Evolutionary conservation across 1,140 invertebrate species (phyloP).

Genomic region (Cylas formicarius): DNA sequence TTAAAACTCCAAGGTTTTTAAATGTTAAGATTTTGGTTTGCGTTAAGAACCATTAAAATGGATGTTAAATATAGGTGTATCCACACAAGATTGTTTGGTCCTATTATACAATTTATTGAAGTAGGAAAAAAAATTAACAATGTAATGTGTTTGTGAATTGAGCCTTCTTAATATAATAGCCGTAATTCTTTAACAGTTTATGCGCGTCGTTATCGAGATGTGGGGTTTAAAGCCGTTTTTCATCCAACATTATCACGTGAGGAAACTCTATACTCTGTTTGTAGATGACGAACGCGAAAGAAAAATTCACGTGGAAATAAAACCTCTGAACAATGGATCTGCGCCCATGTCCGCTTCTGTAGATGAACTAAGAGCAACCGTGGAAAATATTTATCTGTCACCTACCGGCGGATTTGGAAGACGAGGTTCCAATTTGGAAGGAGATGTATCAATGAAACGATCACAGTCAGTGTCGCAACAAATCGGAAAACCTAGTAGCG

Average conservation of each 20-base stretch:
- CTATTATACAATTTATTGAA: slow-evolving; percentile 8
- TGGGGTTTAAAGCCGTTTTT: slow-evolving; percentile 7
- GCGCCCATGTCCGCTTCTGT: slow-evolving; percentile 87
- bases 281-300: slow-evolving; percentile 71
- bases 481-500: slow-evolving; percentile 71
- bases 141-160: slow-evolving; percentile 8
- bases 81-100: slow-evolving; percentile 3
- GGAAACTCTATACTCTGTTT: slow-evolving; percentile 17
- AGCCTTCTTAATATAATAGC: neutral
- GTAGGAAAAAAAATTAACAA: slow-evolving; percentile 13
- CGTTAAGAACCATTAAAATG: too few relatives aligned
- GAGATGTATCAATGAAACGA: slow-evolving; percentile 64
- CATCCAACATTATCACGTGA: slow-evolving; percentile 1
- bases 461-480: slow-evolving; percentile 74
- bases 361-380: slow-evolving; percentile 85
- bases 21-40: neutral
- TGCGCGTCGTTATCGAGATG: neutral
- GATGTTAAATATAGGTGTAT: too few relatives aligned
- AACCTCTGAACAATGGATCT: slow-evolving; percentile 81
- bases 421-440: slow-evolving; percentile 51
- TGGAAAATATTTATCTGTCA: slow-evolving; percentile 84
- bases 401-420: slow-evolving; percentile 57
- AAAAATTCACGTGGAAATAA: slow-evolving; percentile 92
- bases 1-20: neutral
- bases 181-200: neutral